These are phyloP conservation scores for Venturia canescens DNA, from an alignment of 1,140 invertebrate species.

Conservation along the genomic window DNA sequence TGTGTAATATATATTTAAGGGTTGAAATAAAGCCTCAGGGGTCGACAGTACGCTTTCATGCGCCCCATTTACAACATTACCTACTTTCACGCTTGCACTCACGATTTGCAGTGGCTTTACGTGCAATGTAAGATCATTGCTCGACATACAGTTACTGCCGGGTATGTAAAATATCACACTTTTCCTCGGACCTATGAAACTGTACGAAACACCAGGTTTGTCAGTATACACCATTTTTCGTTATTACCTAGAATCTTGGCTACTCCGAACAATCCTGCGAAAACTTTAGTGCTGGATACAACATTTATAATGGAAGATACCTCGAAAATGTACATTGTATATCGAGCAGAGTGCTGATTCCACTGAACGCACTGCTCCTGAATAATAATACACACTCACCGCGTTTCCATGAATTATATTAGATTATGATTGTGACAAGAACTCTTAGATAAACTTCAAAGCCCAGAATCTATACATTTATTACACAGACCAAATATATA, in stretches of 20 bases:
- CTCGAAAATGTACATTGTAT: too few relatives aligned
- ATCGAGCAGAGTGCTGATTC: too few relatives aligned
- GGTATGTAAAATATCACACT: constrained; percentile 47
- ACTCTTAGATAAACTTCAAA: too few relatives aligned
- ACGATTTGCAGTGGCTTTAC: constrained; percentile 56
- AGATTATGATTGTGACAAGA: too few relatives aligned
- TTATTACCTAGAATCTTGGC: background rate
- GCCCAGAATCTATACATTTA: too few relatives aligned
- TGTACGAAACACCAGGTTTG: background rate
- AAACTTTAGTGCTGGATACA: too few relatives aligned
- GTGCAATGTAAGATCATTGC: constrained; percentile 50
- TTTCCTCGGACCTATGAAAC: background rate
- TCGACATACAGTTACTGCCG: constrained; percentile 50
- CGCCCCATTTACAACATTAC: constrained; percentile 57
- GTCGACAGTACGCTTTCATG: constrained; percentile 43
- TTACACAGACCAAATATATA: background rate
- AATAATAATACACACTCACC: too few relatives aligned
- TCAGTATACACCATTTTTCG: background rate
- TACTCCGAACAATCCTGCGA: background rate
- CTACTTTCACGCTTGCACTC: constrained; percentile 44
- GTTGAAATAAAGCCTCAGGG: background rate
- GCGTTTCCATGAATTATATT: too few relatives aligned
- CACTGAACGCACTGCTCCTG: too few relatives aligned
- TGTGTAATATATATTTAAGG: constrained; percentile 1
- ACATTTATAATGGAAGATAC: too few relatives aligned